Percentiles rank a stretch among this genome's conserved stretches.
These are phyloP conservation scores for Drosophila lutescens DNA, from an alignment of 2,888 invertebrate genomes.

Conservation along the genomic window DNA sequence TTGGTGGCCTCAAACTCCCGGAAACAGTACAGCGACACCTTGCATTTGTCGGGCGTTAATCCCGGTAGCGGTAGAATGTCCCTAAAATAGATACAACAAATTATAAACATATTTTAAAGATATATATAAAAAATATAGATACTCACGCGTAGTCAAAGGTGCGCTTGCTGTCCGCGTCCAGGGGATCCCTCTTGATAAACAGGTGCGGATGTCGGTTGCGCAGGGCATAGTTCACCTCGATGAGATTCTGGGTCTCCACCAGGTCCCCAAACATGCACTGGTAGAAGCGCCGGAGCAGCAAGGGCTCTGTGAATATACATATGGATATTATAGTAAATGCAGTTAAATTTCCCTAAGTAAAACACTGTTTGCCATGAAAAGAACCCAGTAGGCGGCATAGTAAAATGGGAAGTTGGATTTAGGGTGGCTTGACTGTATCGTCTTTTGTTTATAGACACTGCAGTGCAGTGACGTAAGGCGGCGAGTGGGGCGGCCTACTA, in stretches of 20 bases:
- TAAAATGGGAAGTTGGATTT: background rate
- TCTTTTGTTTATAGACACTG: slow-evolving; percentile 6
- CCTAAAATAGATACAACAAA: slow-evolving; percentile 81
- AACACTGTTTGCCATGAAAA: no score
- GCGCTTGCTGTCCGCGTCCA: slow-evolving; percentile 67
- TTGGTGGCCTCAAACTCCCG: slow-evolving; percentile 87
- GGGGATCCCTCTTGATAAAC: slow-evolving; percentile 85
- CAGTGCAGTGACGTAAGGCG: slow-evolving; percentile 57
- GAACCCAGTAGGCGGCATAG: no score
- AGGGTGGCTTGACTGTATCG: background rate
- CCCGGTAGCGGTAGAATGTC: slow-evolving; percentile 88
- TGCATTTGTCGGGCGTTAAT: slow-evolving; percentile 87
- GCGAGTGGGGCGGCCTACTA: slow-evolving; percentile 56
- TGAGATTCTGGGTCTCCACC: slow-evolving; percentile 76
- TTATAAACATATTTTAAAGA: no score
- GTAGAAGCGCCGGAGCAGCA: slow-evolving; percentile 78
- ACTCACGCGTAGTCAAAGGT: slow-evolving; percentile 79
- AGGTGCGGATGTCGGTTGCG: slow-evolving; percentile 85
- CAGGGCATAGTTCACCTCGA: slow-evolving; percentile 84
- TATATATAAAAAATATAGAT: no score
- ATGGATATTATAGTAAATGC: background rate
- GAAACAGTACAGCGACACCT: slow-evolving; percentile 87
- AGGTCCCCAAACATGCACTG: slow-evolving; percentile 73
- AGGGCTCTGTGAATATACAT: slow-evolving; percentile 64
- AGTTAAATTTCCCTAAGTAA: background rate